Base-by-base conservation (phyloP, 2,888 invertebrate species). In the Maniola hyperantus region DNA sequence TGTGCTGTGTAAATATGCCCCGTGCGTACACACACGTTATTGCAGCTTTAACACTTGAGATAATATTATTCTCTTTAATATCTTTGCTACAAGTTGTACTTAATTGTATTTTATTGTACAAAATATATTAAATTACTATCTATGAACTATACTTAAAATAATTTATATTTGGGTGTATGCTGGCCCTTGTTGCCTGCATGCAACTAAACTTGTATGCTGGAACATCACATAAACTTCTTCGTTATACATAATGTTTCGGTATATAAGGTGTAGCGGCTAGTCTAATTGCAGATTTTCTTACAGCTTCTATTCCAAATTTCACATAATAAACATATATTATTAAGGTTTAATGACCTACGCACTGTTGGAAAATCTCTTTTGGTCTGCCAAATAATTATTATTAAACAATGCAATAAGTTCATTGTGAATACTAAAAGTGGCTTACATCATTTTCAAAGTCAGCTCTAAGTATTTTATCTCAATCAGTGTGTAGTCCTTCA, bases 1-100 rank as follows among this genome's bases (percentile, higher is more conserved):
- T 91, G 91, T 91, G 90, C 88, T 87, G 88, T 91, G 92, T 92
- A 92, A 89, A 92, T 92, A 91, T 91, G 91, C 91, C 90, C 85
- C 72, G 89, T 86, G 91, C 91, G 89, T 91, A 91, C 91, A 92
- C 92, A 92, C 91, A 92, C 89, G 88, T 85, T 85, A 83, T 86
- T 88, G 90, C 91, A 89, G 91, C 91, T 92, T 91, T 89, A 89
- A 91, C 91, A 91, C 90, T 88, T 88, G 87, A 88, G 85, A 89
- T 89, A 88, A 89, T 91, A 91, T 91, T 91, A 92, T 88, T 92
- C 92, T 93, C 92, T 92, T 92, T 92, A 91, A 93, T 93, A 93
- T 93, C 93, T 93, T 94, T 94, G 94, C 93, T 94, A 94, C 93
- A 93, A 94, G 93, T 94, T 94, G 94, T 94, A 94, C 94, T 94